A percentile compares a stretch with the other conserved stretches of the same genome.
phyloP scores from a whole-genome alignment of 2,888 invertebrate genomes.

The Dorcus parallelipipedus region DNA sequence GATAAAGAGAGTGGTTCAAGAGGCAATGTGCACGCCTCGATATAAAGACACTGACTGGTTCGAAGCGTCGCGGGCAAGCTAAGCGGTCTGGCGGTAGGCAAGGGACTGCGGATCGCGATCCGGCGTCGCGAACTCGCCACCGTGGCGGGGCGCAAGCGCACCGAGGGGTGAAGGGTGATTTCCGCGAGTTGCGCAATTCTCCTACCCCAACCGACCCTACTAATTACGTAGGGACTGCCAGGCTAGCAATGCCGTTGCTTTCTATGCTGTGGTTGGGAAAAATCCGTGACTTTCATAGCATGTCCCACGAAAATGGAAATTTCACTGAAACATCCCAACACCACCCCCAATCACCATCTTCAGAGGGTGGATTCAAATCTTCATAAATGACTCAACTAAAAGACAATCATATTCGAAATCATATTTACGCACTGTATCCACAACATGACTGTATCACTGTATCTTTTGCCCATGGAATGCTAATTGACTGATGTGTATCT shows the following conservation, averaged over 20 bases:
- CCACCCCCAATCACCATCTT: no score
- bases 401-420: no score
- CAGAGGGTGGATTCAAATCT: no score
- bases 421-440: no score
- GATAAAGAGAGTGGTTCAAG: slow-evolving; percentile 8
- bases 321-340: no score
- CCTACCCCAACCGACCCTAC: slow-evolving; percentile 21
- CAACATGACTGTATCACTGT: no score
- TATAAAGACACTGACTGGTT: slow-evolving; percentile 48
- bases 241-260: slow-evolving; percentile 22
- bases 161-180: slow-evolving; percentile 25
- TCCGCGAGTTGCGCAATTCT: slow-evolving; percentile 10
- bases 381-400: no score
- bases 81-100: slow-evolving; percentile 52
- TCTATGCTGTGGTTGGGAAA: slow-evolving; percentile 16
- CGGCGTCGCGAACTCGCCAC: slow-evolving; percentile 43
- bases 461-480: no score
- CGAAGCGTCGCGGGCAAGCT: slow-evolving; percentile 50
- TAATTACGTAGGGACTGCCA: slow-evolving; percentile 34
- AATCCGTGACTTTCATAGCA: slow-evolving; percentile 16
- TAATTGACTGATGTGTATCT: no score
- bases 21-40: slow-evolving; percentile 44
- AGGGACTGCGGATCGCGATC: slow-evolving; percentile 50
- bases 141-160: slow-evolving; percentile 27
- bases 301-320: no score